Evolutionary conservation across 2,888 invertebrate species (phyloP), one percentile per base, ranked within the genome.

Genomic region (Ophioninae sp.): DNA sequence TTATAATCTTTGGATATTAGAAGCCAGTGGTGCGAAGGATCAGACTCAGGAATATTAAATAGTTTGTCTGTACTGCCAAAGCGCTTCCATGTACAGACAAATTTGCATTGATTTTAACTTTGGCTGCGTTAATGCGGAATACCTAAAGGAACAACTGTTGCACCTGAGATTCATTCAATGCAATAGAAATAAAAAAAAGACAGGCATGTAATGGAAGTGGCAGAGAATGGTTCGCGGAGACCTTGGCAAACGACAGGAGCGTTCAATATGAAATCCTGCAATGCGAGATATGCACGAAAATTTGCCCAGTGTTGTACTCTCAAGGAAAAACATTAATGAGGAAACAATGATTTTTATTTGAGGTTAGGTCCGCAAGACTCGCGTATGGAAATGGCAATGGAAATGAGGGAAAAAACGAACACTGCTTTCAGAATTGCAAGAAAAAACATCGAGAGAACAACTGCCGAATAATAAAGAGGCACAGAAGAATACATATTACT

Each of bases 281-380:
- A 51, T 13, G 51, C 51, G 13, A 61, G 39, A 51, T 6, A 8
- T 67, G n/a, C 5, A 10, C 7, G 10, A 82, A 81, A n/a, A 68
- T 67, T 51, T n/a, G 3, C 22, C 22, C 20, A 23, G 13, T 17
- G 17, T n/a, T 51, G 30, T 68, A n/a, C 10, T 23, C 22, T 51
- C 17, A 51, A 8, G 20, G 51, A 20, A 56, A n/a, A 37, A 71
- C 56, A 58, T 17, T 30, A 51, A 37, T 3, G 30, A 30, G 17
- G 22, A 51, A 51, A 17, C 7, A 58, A 58, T 71, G 58, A 30
- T 58, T 58, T 30, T 7, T 0, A 30, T 71, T 69, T 56, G 23
- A 71, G 71, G 71, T 71, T 71, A 71, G 51, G 71, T 56, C 56
- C 10, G 13, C 17, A 17, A 51, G 51, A 10, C 13, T 3, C 51